These are phyloP conservation scores for Dorcus parallelipipedus DNA, from an alignment of 2,888 invertebrate species.

Conservation along the genomic window DNA sequence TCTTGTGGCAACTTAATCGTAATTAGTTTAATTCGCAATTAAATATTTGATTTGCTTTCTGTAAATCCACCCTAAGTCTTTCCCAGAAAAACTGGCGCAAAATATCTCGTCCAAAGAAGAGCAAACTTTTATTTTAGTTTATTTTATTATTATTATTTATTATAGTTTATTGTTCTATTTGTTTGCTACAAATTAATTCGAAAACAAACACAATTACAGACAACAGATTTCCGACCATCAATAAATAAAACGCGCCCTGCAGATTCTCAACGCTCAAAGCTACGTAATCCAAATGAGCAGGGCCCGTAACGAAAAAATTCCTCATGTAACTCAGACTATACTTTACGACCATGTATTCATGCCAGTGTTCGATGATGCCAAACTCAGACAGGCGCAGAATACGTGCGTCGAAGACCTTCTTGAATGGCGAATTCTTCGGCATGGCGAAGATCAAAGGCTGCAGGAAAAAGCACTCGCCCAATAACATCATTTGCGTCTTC, in stretches of 20 bases:
- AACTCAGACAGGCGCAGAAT: conserved; percentile 7
- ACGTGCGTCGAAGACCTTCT: conserved; percentile 8
- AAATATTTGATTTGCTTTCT: too few species aligned
- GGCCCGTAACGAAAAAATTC: conserved; percentile 15
- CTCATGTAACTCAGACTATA: conserved; percentile 11
- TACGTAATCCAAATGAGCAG: neutral
- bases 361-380: conserved; percentile 12
- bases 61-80: too few species aligned
- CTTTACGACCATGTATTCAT: neutral
- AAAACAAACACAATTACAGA: too few species aligned
- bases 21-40: too few species aligned
- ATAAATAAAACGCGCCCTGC: conserved; percentile 26
- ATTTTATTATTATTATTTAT: too few species aligned
- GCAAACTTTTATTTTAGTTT: too few species aligned
- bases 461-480: conserved; percentile 22
- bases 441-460: conserved; percentile 23
- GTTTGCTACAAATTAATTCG: too few species aligned
- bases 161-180: too few species aligned
- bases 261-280: conserved; percentile 9
- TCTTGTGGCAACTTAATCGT: too few species aligned
- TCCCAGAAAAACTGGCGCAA: too few species aligned
- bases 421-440: conserved; percentile 27
- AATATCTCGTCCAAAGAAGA: too few species aligned
- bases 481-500: conserved; percentile 17
- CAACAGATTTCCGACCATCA: conserved; percentile 18